Evolutionary conservation across 2,113 vertebrate species (phyloP), one percentile per base, ranked within the genome.

Genomic region (Ammodytes dubius): DNA sequence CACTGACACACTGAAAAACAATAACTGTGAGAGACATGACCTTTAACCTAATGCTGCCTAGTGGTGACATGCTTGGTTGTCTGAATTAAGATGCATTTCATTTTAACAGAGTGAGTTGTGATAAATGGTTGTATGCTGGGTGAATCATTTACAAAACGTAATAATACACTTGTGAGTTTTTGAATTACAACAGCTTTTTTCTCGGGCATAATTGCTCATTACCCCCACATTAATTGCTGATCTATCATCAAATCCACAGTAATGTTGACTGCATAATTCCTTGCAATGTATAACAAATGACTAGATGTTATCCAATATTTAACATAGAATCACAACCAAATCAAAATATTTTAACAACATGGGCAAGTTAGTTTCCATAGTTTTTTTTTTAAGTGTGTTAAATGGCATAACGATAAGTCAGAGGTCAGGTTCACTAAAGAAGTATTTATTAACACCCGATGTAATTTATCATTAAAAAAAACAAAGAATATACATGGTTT

Each of bases 221-320:
- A 69, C 9, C 42, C 39, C 43, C 12, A 67, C 47, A 73, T 70
- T 47, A 58, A 60, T 67, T 17, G 65, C 15, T 58, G 43, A 81
- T 54, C 43, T 66, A 7, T 39, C 13, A 46, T 66, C 47, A 60
- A 77, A 45, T 13, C 11, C 19, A 40, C 0, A 2, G 4, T 37
- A 19, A 68, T 68, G 46, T 13, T 13, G 14, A 67, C 53, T 14
- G 27, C 10, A 74, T 7, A 66, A 39, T 49, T 45, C 3, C 14
- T 2, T 42, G 6, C 71, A 15, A 46, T 57, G 7, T 46, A 13
- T 15, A 72, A 68, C 76, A 56, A 74, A 71, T 70, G 60, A 60
- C 4, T 19, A 42, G 1, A 40, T 72, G 57, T 79, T 69, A 35
- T 53, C 7, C n/a, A 8, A 61, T 64, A 2, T 60, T 70, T 66